phyloP scores from a whole-genome alignment of 1,140 invertebrate genomes.

The Reticulitermes speratus region DNA sequence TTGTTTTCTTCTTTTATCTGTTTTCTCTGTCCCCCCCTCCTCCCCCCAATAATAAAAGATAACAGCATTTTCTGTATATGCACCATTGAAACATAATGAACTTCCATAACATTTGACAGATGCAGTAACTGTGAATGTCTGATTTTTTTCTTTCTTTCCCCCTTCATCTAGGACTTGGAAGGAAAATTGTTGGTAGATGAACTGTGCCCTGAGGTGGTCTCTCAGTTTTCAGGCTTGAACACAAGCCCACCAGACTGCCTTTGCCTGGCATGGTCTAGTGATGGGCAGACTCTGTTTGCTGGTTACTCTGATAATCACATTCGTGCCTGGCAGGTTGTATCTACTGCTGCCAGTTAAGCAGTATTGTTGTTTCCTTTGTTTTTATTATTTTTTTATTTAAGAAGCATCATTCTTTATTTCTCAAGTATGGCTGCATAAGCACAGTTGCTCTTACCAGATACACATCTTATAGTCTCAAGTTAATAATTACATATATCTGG shows the following conservation, averaged over 20 bases:
- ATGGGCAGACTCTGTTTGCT: conserved; percentile 98
- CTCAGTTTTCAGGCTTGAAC: conserved; percentile 67
- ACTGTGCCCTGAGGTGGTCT: conserved; percentile 89
- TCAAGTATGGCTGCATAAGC: neutral
- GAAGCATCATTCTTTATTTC: neutral
- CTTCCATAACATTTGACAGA: too few relatives aligned
- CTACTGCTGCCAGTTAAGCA: neutral
- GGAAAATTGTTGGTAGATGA: conserved; percentile 99
- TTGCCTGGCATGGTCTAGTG: conserved; percentile 97
- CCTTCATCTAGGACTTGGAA: conserved; percentile 80
- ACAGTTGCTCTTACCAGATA: neutral
- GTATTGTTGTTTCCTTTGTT: neutral
- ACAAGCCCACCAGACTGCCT: conserved; percentile 91
- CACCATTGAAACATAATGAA: too few relatives aligned
- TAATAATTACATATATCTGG: conserved; percentile 1
- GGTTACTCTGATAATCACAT: conserved; percentile 99
- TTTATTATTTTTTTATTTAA: neutral
- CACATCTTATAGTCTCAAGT: neutral
- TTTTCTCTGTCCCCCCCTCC: too few relatives aligned
- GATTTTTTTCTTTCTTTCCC: too few relatives aligned
- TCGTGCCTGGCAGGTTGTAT: conserved; percentile 92
- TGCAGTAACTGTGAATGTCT: too few relatives aligned
- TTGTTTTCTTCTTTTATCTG: too few relatives aligned
- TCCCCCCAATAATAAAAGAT: too few relatives aligned
- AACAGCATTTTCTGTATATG: too few relatives aligned